Conservation (phyloP, 2,888 invertebrate species). For the Eurytoma adleriae region DNA sequence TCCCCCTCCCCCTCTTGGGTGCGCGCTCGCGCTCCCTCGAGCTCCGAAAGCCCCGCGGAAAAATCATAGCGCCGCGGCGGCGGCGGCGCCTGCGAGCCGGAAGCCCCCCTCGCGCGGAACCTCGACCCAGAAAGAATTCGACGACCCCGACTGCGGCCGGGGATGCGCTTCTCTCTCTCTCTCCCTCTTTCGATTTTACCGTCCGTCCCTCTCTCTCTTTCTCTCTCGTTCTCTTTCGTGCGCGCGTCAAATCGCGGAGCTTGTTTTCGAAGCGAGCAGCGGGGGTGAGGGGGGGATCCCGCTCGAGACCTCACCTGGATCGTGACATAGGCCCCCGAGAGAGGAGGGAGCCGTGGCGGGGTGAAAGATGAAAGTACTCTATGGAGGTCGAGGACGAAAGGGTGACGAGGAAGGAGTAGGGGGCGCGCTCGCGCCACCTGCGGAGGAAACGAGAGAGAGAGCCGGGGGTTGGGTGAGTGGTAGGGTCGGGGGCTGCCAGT, state of each 20-base stretch:
- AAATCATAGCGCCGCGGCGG: background rate
- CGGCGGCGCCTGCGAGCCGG: slow-evolving; percentile 1
- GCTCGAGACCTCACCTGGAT: slow-evolving; percentile 48
- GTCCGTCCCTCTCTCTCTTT: too few species aligned
- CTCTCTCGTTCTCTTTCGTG: too few species aligned
- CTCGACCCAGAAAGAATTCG: slow-evolving; percentile 50
- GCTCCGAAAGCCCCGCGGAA: slow-evolving; percentile 7
- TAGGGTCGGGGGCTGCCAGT: slow-evolving; percentile 63
- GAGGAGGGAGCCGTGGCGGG: slow-evolving; percentile 40
- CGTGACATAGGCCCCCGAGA: slow-evolving; percentile 46
- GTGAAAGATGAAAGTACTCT: slow-evolving; percentile 59
- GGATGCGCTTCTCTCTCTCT: background rate
- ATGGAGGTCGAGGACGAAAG: slow-evolving; percentile 62
- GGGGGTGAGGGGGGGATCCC: background rate
- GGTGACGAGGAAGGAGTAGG: slow-evolving; percentile 51
- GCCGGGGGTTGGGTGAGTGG: slow-evolving; percentile 28
- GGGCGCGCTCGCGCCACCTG: slow-evolving; percentile 20
- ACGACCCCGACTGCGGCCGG: slow-evolving; percentile 40
- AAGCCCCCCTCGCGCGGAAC: slow-evolving; percentile 21
- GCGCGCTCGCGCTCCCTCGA: background rate
- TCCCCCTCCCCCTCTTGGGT: background rate
- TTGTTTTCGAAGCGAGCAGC: too few species aligned
- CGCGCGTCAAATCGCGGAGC: too few species aligned
- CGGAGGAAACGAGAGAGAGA: too few species aligned
- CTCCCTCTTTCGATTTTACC: too few species aligned